Evolutionary conservation across 1,140 invertebrate species (phyloP).

Genomic region (Sycophaga agraensis): DNA sequence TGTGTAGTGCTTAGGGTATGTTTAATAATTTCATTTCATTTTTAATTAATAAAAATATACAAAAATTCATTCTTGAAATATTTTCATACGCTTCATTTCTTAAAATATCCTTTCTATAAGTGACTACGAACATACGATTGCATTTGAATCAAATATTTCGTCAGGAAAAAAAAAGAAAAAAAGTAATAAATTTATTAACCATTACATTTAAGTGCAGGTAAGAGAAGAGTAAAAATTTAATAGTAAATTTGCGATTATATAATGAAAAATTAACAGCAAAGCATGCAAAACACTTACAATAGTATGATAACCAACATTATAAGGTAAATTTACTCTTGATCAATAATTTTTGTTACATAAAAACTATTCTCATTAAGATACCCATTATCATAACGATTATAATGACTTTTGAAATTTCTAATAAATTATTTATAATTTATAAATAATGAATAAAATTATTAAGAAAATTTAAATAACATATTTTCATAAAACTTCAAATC

Average conservation of each 20-base stretch:
- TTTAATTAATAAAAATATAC: slow-evolving; percentile 26
- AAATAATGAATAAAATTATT: too few relatives aligned
- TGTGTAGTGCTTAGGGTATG: not conserved
- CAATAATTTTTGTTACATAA: too few relatives aligned
- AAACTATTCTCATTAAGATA: too few relatives aligned
- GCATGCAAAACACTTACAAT: too few relatives aligned
- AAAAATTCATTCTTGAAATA: slow-evolving; percentile 9
- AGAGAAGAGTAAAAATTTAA: not conserved
- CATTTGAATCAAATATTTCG: not conserved
- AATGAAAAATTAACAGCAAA: too few relatives aligned
- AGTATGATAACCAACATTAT: too few relatives aligned
- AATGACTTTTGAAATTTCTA: not conserved
- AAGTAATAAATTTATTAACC: not conserved
- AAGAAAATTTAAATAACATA: too few relatives aligned
- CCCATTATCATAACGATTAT: not conserved
- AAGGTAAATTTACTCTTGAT: too few relatives aligned
- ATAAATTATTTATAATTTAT: not conserved
- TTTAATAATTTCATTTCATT: slow-evolving; percentile 12
- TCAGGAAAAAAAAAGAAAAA: not conserved
- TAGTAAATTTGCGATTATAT: not conserved
- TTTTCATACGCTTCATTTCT: not conserved
- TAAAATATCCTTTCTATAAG: slow-evolving; percentile 2
- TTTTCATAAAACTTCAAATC: too few relatives aligned
- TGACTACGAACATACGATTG: not conserved
- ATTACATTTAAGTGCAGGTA: not conserved